Percentiles rank a stretch among this genome's conserved stretches.
phyloP scores from a whole-genome alignment of 2,113 vertebrate species.

The Arizona elegans region DNA sequence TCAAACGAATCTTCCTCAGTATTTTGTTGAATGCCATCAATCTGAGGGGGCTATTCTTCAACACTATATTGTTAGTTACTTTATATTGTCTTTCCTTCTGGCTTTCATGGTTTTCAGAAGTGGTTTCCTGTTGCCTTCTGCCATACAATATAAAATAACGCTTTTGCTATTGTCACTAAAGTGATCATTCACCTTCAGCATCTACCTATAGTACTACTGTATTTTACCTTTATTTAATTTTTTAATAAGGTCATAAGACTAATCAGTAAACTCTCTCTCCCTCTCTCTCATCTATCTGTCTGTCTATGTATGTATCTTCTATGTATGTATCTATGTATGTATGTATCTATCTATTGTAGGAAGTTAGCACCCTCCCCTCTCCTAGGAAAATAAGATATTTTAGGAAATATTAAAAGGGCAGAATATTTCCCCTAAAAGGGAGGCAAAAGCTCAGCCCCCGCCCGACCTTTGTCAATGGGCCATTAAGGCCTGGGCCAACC shows the following conservation, averaged over 20 bases:
- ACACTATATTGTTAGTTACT: background rate
- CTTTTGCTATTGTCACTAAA: background rate
- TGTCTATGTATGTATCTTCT: background rate
- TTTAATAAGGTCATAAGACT: background rate
- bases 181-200: background rate
- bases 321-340: no score
- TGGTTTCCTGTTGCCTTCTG: background rate
- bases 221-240: background rate
- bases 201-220: background rate
- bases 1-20: background rate
- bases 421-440: no score
- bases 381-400: no score
- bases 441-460: no score
- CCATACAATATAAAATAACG: background rate
- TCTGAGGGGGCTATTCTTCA: background rate
- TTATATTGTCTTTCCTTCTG: background rate
- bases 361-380: no score
- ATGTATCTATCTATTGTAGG: no score
- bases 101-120: background rate
- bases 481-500: no score
- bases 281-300: background rate
- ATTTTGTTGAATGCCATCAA: background rate
- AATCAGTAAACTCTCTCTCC: background rate
- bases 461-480: no score
- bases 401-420: no score